A percentile compares a stretch with the other conserved stretches of the same genome.
Conservation (phyloP, 2,888 invertebrate species). For the Hypena proboscidalis region DNA sequence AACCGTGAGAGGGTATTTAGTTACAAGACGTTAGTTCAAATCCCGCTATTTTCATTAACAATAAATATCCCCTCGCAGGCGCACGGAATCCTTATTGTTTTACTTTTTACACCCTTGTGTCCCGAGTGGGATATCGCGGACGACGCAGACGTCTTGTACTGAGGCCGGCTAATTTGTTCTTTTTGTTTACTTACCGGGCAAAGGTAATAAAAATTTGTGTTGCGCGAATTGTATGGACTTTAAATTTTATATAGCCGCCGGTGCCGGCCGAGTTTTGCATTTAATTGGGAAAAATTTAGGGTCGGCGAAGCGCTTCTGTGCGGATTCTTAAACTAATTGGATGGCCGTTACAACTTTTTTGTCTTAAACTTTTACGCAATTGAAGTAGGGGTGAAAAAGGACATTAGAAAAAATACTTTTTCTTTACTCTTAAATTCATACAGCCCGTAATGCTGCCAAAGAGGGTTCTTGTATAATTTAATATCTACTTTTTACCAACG, state of each 20-base stretch:
- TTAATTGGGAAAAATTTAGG: slow-evolving; percentile 84
- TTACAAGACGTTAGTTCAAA: slow-evolving; percentile 86
- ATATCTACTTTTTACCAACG: too few species aligned
- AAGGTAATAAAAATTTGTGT: slow-evolving; percentile 84
- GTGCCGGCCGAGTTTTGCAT: slow-evolving; percentile 79
- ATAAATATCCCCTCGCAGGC: slow-evolving; percentile 84
- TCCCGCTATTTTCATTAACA: slow-evolving; percentile 86
- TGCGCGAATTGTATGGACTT: slow-evolving; percentile 84
- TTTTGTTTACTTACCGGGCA: slow-evolving; percentile 82
- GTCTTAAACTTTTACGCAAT: slow-evolving; percentile 72
- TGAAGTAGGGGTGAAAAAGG: slow-evolving; percentile 54
- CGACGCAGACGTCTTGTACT: slow-evolving; percentile 72
- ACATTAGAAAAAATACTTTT: slow-evolving; percentile 41
- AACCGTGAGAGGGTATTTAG: slow-evolving; percentile 85
- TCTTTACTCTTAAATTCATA: slow-evolving; percentile 20
- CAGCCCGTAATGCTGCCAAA: not conserved
- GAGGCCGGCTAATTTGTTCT: slow-evolving; percentile 80
- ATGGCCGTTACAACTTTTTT: slow-evolving; percentile 81
- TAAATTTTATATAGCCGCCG: slow-evolving; percentile 82
- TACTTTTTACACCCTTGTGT: slow-evolving; percentile 86
- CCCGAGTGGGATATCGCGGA: slow-evolving; percentile 71
- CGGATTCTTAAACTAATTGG: slow-evolving; percentile 83
- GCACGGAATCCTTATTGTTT: slow-evolving; percentile 84
- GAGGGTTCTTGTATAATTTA: too few species aligned
- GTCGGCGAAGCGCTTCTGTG: slow-evolving; percentile 81